Percentiles rank a stretch among this genome's conserved stretches.
phyloP scores from a whole-genome alignment of 2,113 vertebrate genomes.

The Callipepla squamata region DNA sequence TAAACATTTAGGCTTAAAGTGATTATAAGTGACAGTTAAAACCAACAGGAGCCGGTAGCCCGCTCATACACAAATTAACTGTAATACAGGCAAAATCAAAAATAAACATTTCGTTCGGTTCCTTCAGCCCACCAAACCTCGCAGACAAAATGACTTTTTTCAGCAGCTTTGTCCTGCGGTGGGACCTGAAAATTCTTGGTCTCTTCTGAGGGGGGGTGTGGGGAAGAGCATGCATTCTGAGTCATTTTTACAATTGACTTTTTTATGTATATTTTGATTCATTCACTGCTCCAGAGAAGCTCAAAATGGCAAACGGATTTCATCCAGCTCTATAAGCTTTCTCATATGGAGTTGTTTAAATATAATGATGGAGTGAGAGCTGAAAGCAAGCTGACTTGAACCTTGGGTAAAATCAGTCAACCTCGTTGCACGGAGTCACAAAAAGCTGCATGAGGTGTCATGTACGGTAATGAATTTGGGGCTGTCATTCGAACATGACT shows the following conservation, averaged over 20 bases:
- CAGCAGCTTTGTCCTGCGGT: neutral
- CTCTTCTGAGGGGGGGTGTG: neutral
- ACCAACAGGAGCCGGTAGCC: slow-evolving; percentile 61
- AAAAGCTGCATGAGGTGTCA: neutral
- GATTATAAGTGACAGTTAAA: slow-evolving; percentile 68
- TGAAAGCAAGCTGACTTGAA: slow-evolving; percentile 11
- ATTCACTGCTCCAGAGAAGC: slow-evolving; percentile 28
- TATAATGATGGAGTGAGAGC: slow-evolving; percentile 25
- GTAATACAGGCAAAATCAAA: slow-evolving; percentile 54
- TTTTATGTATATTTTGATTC: slow-evolving; percentile 48
- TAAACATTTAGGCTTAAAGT: slow-evolving; percentile 67
- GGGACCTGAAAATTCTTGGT: neutral
- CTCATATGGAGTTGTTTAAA: slow-evolving; percentile 65
- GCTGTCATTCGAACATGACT: neutral
- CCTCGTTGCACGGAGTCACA: neutral
- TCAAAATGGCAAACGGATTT: slow-evolving; percentile 39
- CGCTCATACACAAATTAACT: slow-evolving; percentile 45
- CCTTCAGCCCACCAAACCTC: neutral
- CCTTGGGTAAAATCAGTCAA: slow-evolving; percentile 17
- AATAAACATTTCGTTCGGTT: slow-evolving; percentile 41
- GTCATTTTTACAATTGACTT: slow-evolving; percentile 5
- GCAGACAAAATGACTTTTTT: neutral
- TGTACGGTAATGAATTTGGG: slow-evolving; percentile 20
- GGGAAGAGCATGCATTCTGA: neutral
- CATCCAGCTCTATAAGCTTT: slow-evolving; percentile 50